Base-by-base conservation (phyloP, 2,113 vertebrate genomes). In the Phyllostomus discolor region DNA sequence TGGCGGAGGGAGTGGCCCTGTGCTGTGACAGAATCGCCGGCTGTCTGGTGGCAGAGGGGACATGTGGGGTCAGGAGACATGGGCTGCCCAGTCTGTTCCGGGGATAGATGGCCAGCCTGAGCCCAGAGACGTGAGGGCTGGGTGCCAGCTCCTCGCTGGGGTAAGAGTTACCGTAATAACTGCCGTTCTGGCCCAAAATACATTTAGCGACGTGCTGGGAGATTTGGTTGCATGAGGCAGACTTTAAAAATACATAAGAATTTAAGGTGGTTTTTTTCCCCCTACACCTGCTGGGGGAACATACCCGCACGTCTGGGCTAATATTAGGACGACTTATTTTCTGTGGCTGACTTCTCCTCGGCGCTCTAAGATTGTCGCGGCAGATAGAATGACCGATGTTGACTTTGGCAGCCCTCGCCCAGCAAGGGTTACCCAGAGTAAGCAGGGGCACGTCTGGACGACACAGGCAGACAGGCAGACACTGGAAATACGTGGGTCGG, bases 261-360 rank as follows among this genome's bases (percentile, higher is more conserved):
- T 90, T 88, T 75, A 94, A 97, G 93, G 4, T 19, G 19, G 17
- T 4, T 46, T 57, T 70, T 75, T 57, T 79, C 46, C 28, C 5
- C 78, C 46, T 12, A 67, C 83, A 79, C 93, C 83, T 97, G 91
- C 70, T 87, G 52, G 48, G 66, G 79, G 82, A 97, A 93, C 70
- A 67, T 66, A 48, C 87, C 89, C 78, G 67, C 90, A 59, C 2
- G 11, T 96, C 96, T 93, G 62, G 87, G 94, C 91, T 97, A 97
- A 98, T 97, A 96, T 97, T 97, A 97, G 97, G 91, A 70, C 91
- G 90, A 87, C 93, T 97, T 97, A 90, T 95, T 96, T 96, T 79
- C 88, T 62, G 87, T 41, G 62, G 52, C 19, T 94, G 91, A 85
- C 66, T 67, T 96, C 95, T 94, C 62, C 69, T 92, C 93, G 83